Evolutionary conservation across 2,797 vertebrate genomes (phyloP), one percentile per base, ranked within the genome.

Genomic region (Mionectes olivaceus): DNA sequence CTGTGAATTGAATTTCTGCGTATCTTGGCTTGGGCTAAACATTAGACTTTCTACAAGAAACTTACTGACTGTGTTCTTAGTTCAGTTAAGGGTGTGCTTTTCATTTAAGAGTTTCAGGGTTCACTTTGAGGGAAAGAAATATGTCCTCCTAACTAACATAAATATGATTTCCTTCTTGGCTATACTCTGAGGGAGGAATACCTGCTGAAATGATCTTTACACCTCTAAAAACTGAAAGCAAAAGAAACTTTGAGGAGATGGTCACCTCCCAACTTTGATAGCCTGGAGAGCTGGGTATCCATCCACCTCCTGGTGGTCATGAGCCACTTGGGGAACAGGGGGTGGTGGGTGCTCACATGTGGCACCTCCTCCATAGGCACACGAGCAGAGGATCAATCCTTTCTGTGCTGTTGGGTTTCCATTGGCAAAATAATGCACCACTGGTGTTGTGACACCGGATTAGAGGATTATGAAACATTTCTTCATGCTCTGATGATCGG

Each of bases 391-490:
- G 32, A 77, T 41, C 59, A 70, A 30, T 41, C 43, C 30, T 83
- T 25, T 67, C 69, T 84, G 11, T 79, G 69, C 52, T 14, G 7
- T 30, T 10, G 37, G 5, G 9, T 71, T 85, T 76, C 7, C 33
- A 69, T 13, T 73, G 87, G 82, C 59, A 73, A 93, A 94, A 73
- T 56, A 83, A 73, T 56, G 43, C 59, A 79, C 57, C 37, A 41
- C 12, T 67, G 33, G 12, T 90, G 83, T 82, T 94, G 86, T 95
- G 93, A 93, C 89, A 96, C 63, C 27, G 87, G 85, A 60, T 92
- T 79, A 77, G 59, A 60, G 79, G 80, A 79, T 94, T 95, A 79
- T 90, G 87, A 88, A 87, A 81, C 77, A n/a, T 95, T 95, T 95
- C 65, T 88, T 86, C 63, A 75, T 65, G 76, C 89, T 91, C 83